A percentile compares a stretch with the other conserved stretches of the same genome.
Evolutionary conservation across 2,113 vertebrate species (phyloP).

Genomic region (Macrotis lagotis): DNA sequence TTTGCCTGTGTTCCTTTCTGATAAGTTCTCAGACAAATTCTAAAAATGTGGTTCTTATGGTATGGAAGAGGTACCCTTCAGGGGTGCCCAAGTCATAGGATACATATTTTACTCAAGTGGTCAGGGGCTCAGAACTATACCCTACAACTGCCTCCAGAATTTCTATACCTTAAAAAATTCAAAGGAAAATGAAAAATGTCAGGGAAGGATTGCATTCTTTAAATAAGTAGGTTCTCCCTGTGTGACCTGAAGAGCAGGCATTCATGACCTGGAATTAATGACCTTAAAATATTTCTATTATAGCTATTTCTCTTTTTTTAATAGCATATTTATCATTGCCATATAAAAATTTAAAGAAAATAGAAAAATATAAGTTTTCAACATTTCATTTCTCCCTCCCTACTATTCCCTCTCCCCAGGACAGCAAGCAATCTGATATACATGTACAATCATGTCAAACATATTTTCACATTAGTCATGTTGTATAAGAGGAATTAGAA

Average conservation of each 20-base stretch:
- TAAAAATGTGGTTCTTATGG: neutral
- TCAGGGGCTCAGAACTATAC: neutral
- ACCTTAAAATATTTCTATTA: no score
- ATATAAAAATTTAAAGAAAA: no score
- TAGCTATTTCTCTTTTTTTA: no score
- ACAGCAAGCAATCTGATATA: no score
- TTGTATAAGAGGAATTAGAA: no score
- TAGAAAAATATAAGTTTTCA: no score
- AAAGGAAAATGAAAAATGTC: neutral
- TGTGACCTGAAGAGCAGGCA: neutral
- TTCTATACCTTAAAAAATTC: neutral
- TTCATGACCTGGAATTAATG: neutral
- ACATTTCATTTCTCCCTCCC: no score
- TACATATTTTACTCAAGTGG: neutral
- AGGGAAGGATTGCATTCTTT: neutral
- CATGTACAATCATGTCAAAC: no score
- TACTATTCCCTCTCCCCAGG: no score
- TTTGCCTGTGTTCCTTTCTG: neutral
- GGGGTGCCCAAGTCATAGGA: neutral
- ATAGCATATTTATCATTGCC: no score
- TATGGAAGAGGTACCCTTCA: neutral
- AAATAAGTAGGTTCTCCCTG: neutral
- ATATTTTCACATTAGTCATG: no score
- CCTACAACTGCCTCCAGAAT: neutral
- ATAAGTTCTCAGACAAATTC: neutral